A percentile compares a stretch with the other conserved stretches of the same genome.
Conservation (phyloP, 2,113 vertebrate species). For the Takifugu bimaculatus region DNA sequence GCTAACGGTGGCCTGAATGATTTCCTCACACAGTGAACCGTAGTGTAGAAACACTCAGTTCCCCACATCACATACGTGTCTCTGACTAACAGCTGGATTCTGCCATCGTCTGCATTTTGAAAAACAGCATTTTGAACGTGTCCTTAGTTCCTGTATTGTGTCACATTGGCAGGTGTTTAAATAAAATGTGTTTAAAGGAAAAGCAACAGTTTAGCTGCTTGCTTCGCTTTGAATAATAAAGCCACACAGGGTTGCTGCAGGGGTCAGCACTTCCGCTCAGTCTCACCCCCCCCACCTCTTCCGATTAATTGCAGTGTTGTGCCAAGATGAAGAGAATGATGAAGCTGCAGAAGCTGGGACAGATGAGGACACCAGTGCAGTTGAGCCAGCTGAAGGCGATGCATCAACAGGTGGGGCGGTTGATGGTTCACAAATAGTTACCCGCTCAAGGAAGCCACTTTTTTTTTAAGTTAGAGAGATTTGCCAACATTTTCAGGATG, state of each 20-base stretch:
- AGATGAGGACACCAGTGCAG: neutral
- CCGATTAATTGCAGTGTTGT: constrained; percentile 33
- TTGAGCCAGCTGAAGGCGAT: neutral
- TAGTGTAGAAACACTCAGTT: constrained; percentile 24
- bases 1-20: neutral
- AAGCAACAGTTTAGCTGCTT: too few relatives aligned
- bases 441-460: too few relatives aligned
- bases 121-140: constrained; percentile 11
- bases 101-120: constrained; percentile 32
- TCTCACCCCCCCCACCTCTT: too few relatives aligned
- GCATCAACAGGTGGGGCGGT: neutral
- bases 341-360: fast-evolving
- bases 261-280: too few relatives aligned
- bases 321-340: neutral
- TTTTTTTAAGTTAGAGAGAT: neutral
- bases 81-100: constrained; percentile 3
- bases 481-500: neutral
- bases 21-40: neutral
- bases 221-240: too few relatives aligned
- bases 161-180: neutral
- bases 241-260: too few relatives aligned
- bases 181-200: too few relatives aligned
- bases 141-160: constrained; percentile 21
- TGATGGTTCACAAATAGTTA: neutral
- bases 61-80: constrained; percentile 14